Conservation (phyloP, 1,140 invertebrate species). For the Macrocentrus cingulum region DNA sequence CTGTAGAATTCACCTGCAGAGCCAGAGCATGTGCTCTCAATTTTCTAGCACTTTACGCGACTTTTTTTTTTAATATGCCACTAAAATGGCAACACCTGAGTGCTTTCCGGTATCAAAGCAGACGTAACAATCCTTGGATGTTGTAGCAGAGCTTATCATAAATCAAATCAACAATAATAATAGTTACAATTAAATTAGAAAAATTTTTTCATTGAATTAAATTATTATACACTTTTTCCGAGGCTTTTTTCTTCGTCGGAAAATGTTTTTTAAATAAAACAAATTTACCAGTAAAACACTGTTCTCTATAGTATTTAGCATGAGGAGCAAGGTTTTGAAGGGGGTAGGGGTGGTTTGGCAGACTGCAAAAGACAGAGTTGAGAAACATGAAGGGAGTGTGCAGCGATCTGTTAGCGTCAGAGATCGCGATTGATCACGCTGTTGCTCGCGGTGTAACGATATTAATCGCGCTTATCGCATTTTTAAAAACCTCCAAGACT, state of each 20-base stretch:
- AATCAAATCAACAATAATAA: too few relatives aligned
- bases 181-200: too few relatives aligned
- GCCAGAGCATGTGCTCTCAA: slow-evolving; percentile 16
- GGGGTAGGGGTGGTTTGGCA: too few relatives aligned
- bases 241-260: too few relatives aligned
- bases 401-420: slow-evolving; percentile 25
- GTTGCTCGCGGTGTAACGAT: slow-evolving; percentile 20
- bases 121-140: background rate
- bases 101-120: background rate
- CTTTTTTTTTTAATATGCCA: slow-evolving; percentile 18
- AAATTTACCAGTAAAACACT: too few relatives aligned
- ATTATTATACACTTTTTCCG: too few relatives aligned
- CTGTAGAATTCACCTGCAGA: slow-evolving; percentile 8
- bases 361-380: slow-evolving; percentile 24
- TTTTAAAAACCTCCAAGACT: background rate
- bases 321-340: too few relatives aligned
- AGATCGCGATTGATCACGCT: slow-evolving; percentile 23
- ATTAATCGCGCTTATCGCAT: slow-evolving; percentile 16
- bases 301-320: too few relatives aligned
- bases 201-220: too few relatives aligned
- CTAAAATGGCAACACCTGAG: slow-evolving; percentile 12
- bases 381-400: slow-evolving; percentile 17
- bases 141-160: too few relatives aligned
- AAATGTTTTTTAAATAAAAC: too few relatives aligned
- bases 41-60: slow-evolving; percentile 23